Conservation (phyloP, 2,113 vertebrate species). For the Oncorhynchus nerka region DNA sequence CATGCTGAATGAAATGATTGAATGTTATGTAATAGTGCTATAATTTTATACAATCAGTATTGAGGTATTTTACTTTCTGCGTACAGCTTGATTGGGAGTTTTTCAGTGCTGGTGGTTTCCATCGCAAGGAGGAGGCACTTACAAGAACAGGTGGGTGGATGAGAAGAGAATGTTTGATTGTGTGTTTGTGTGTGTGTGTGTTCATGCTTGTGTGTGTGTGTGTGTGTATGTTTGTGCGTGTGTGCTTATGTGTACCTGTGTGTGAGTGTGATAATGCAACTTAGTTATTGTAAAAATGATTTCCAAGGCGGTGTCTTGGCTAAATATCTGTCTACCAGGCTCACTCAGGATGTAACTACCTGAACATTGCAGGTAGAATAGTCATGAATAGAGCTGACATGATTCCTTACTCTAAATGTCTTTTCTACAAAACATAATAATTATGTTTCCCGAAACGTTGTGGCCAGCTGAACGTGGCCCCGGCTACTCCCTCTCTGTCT, state of each 20-base stretch:
- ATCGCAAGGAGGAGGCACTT: constrained; percentile 61
- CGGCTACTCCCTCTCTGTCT: no score
- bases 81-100: constrained; percentile 72
- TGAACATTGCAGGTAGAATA: no score
- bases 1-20: neutral
- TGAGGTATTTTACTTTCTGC: constrained; percentile 20
- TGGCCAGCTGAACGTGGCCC: no score
- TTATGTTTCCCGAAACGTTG: no score
- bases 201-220: neutral
- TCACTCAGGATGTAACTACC: no score
- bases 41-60: neutral
- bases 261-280: neutral
- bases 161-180: neutral
- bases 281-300: neutral
- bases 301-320: no score
- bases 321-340: no score
- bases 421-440: no score
- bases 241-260: neutral
- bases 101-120: constrained; percentile 70
- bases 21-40: neutral
- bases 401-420: no score
- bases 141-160: constrained; percentile 61
- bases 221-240: neutral
- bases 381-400: no score
- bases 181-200: neutral